phyloP scores from a whole-genome alignment of 2,888 invertebrate genomes.

The Frankliniella intonsa region DNA sequence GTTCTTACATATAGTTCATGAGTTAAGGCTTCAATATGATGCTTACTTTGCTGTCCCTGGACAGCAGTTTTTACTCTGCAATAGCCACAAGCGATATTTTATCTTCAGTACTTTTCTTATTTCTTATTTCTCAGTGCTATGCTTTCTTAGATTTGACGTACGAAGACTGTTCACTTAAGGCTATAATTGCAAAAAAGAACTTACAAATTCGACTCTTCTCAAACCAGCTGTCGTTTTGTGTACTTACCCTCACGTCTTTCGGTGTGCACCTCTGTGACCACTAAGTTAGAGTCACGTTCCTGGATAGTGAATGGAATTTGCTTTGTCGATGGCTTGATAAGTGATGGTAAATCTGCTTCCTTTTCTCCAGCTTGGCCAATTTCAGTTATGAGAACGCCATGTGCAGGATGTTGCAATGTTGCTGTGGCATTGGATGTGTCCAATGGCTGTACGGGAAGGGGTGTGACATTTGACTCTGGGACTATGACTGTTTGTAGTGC shows the following conservation, averaged over 20 bases:
- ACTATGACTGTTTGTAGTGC: slow-evolving; percentile 49
- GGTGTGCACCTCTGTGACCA: slow-evolving; percentile 49
- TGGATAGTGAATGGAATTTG: slow-evolving; percentile 39
- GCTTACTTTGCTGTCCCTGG: too few relatives aligned
- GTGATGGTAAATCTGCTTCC: slow-evolving; percentile 41
- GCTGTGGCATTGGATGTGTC: slow-evolving; percentile 38
- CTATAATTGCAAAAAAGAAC: too few relatives aligned
- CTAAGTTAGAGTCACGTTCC: slow-evolving; percentile 45
- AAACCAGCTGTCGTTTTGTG: slow-evolving; percentile 18
- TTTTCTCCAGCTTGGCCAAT: slow-evolving; percentile 38
- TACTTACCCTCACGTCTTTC: slow-evolving; percentile 52
- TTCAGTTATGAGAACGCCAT: slow-evolving; percentile 30
- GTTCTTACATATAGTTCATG: too few relatives aligned
- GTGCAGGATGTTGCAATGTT: slow-evolving; percentile 33
- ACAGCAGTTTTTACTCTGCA: too few relatives aligned
- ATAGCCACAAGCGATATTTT: too few relatives aligned
- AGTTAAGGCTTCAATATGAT: too few relatives aligned
- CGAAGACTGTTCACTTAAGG: too few relatives aligned
- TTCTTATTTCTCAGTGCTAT: too few relatives aligned
- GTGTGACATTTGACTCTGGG: slow-evolving; percentile 43
- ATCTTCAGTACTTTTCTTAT: too few relatives aligned
- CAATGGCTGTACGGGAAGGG: slow-evolving; percentile 36
- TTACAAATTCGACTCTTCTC: too few relatives aligned
- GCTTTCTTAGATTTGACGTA: too few relatives aligned
- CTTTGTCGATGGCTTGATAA: slow-evolving; percentile 40